Conservation (phyloP, 1,140 invertebrate species). For the Leptonema lineaticorne region DNA sequence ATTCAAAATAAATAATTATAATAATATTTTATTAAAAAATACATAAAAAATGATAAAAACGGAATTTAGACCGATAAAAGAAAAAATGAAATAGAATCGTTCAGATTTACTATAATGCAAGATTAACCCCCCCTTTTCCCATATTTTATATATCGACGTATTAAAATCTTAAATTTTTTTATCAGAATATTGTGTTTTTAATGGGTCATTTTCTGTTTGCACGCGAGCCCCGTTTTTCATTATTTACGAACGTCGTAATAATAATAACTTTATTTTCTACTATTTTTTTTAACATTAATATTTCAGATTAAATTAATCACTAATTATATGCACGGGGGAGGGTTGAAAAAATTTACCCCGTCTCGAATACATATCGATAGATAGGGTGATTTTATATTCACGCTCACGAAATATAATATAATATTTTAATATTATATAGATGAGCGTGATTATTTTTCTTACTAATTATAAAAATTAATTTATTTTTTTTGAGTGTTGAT, state of each 20-base stretch:
- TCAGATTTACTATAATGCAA: too few species aligned
- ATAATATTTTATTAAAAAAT: too few species aligned
- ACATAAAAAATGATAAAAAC: too few species aligned
- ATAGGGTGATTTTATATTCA: too few species aligned
- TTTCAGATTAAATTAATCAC: conserved; percentile 6
- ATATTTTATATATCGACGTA: background rate
- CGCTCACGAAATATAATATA: too few species aligned
- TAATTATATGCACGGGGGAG: background rate
- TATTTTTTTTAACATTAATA: background rate
- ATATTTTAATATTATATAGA: background rate
- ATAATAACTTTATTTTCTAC: conserved; percentile 4
- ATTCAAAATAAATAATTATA: too few species aligned
- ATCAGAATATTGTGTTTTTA: background rate
- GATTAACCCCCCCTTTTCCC: too few species aligned
- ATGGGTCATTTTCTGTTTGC: conserved; percentile 3
- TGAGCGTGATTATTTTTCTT: background rate
- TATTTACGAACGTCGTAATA: background rate
- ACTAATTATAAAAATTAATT: background rate
- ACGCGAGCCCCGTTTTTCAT: conserved; percentile 6
- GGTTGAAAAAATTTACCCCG: too few species aligned
- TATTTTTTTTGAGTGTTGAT: too few species aligned
- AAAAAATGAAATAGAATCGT: too few species aligned
- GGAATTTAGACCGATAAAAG: too few species aligned
- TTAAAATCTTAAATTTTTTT: conserved; percentile 17
- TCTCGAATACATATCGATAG: too few species aligned